phyloP scores from a whole-genome alignment of 2,797 vertebrate genomes.

The Sebastiscus albofasciatus region DNA sequence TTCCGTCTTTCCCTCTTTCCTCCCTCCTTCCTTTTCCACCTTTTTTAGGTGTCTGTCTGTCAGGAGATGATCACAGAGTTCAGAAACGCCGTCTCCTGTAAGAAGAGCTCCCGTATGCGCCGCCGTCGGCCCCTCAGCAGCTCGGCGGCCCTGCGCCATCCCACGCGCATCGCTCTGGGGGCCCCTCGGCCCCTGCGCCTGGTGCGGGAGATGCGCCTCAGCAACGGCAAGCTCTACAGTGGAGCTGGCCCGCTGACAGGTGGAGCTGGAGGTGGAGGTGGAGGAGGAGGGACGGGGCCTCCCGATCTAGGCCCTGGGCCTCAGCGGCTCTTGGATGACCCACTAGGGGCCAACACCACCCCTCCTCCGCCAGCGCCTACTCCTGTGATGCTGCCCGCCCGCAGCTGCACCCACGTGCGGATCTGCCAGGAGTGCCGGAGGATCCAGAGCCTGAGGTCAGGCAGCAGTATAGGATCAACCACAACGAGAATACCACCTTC shows the following conservation, averaged over 20 bases:
- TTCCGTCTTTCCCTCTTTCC: conserved; percentile 38
- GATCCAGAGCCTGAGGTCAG: conserved; percentile 88
- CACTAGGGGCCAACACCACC: conserved; percentile 78
- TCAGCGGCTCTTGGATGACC: conserved; percentile 85
- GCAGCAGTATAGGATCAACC: conserved; percentile 62
- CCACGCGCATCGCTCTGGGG: conserved; percentile 86
- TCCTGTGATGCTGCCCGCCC: conserved; percentile 75
- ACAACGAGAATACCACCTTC: conserved; percentile 78
- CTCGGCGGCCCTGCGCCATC: conserved; percentile 79
- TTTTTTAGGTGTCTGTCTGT: conserved; percentile 90
- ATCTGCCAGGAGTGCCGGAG: conserved; percentile 94
- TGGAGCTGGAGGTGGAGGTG: conserved; percentile 59
- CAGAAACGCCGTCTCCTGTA: conserved; percentile 91
- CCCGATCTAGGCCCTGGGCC: conserved; percentile 84
- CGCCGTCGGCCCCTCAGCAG: conserved; percentile 83
- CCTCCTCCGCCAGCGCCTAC: conserved; percentile 77
- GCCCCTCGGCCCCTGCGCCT: conserved; percentile 86
- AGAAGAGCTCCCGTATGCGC: conserved; percentile 91
- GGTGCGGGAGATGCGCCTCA: conserved; percentile 91
- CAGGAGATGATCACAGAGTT: conserved; percentile 95
- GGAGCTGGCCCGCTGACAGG: conserved; percentile 84
- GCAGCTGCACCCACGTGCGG: conserved; percentile 89
- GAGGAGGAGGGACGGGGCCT: conserved; percentile 54
- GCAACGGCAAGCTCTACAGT: conserved; percentile 93
- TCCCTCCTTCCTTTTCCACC: conserved; percentile 34